phyloP scores from a whole-genome alignment of 2,888 invertebrate genomes.

The Dicroscelio sp. region DNA sequence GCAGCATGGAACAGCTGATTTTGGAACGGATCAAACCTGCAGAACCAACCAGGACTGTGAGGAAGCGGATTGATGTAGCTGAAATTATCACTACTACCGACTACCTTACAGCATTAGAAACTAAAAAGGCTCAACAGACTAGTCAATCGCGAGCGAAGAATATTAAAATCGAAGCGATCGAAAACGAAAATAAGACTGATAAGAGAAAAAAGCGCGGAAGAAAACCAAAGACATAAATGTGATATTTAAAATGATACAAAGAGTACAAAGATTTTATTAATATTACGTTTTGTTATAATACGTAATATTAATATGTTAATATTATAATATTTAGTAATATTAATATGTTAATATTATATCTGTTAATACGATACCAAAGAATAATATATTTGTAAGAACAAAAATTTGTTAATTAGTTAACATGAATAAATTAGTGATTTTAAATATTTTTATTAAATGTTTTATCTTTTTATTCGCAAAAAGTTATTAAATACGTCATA shows the following conservation, averaged over 20 bases:
- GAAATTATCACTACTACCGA: conserved; percentile 3
- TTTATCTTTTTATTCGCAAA: neutral
- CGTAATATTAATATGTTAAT: no score
- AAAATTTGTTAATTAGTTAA: neutral
- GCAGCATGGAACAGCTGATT: conserved; percentile 12
- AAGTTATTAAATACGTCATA: neutral
- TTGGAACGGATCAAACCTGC: conserved; percentile 20
- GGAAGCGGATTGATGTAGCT: conserved; percentile 22
- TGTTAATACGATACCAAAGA: neutral
- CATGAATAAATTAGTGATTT: neutral
- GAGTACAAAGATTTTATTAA: neutral
- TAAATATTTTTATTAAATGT: neutral
- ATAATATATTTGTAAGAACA: neutral
- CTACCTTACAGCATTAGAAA: neutral
- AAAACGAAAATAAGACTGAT: neutral
- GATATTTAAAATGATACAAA: neutral
- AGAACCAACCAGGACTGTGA: neutral
- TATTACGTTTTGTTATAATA: neutral
- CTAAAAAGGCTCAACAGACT: neutral
- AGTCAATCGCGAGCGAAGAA: neutral
- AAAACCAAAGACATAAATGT: neutral
- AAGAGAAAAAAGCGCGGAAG: neutral
- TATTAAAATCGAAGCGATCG: neutral
- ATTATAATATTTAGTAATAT: no score
- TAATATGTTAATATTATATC: no score